phyloP scores from a whole-genome alignment of 53 echinoderm and acorn worm genomes.

The Actinopyga echinites region DNA sequence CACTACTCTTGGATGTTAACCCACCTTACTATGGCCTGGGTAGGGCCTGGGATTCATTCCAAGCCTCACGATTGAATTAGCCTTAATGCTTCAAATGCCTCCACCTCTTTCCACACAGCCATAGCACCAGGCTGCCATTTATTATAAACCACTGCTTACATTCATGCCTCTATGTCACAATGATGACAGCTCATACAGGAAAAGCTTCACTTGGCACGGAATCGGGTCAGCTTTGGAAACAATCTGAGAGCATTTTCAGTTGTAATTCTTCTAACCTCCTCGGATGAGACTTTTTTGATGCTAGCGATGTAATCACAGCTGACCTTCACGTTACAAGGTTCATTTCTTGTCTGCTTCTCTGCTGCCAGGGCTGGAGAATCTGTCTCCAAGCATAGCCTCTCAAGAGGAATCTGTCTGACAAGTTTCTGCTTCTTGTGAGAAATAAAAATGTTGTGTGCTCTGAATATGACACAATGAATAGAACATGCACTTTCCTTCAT shows the following conservation, averaged over 20 bases:
- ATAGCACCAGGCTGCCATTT: too few species aligned
- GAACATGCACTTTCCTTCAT: neutral
- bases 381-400: constrained; percentile 84
- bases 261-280: constrained; percentile 72
- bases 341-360: constrained; percentile 91
- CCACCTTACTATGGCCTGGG: too few species aligned
- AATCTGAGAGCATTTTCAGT: constrained; percentile 83
- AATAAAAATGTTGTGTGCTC: neutral
- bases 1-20: too few species aligned
- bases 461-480: neutral
- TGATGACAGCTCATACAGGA: too few species aligned
- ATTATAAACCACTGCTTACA: too few species aligned
- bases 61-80: too few species aligned
- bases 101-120: too few species aligned
- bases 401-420: constrained; percentile 80
- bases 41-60: too few species aligned
- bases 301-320: constrained; percentile 90
- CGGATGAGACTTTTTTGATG: constrained; percentile 70
- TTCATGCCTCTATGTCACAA: too few species aligned
- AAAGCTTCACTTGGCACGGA: neutral
- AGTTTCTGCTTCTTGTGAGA: constrained; percentile 93
- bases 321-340: constrained; percentile 84
- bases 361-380: constrained; percentile 94
- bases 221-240: constrained; percentile 63
- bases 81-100: too few species aligned